Evolutionary conservation across 2,888 invertebrate species (phyloP).

Genomic region (Patella ulyssiponensis): DNA sequence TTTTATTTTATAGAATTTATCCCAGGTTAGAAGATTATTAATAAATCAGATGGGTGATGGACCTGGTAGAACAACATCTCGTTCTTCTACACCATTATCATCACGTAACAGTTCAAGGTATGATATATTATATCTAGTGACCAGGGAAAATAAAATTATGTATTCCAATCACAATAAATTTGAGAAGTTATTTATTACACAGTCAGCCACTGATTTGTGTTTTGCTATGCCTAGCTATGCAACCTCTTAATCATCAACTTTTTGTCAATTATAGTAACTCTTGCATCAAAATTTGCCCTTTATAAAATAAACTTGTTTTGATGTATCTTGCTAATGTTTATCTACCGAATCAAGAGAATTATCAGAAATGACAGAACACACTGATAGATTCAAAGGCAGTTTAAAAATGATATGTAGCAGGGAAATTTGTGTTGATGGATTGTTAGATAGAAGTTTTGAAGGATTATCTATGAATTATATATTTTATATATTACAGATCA

Average conservation of each 20-base stretch:
- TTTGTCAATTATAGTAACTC: too few species aligned
- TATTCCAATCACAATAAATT: not conserved
- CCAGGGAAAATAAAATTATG: not conserved
- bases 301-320: too few species aligned
- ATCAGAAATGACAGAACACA: too few species aligned
- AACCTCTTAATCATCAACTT: too few species aligned
- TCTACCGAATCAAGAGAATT: too few species aligned
- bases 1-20: conserved; percentile 3
- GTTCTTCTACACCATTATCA: conserved; percentile 16
- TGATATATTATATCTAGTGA: not conserved
- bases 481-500: conserved; percentile 38
- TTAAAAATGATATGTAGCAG: not conserved
- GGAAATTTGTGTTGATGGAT: not conserved
- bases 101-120: conserved; percentile 9
- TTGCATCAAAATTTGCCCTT: too few species aligned
- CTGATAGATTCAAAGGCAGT: not conserved
- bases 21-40: conserved; percentile 17
- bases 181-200: too few species aligned
- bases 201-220: too few species aligned
- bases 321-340: too few species aligned
- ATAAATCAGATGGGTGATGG: conserved; percentile 20
- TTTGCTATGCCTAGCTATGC: too few species aligned
- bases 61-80: conserved; percentile 1
- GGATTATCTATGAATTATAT: not conserved
- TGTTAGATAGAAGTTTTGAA: not conserved